Base-by-base conservation (phyloP, 2,888 invertebrate genomes). In the Parthenolecanium corni region DNA sequence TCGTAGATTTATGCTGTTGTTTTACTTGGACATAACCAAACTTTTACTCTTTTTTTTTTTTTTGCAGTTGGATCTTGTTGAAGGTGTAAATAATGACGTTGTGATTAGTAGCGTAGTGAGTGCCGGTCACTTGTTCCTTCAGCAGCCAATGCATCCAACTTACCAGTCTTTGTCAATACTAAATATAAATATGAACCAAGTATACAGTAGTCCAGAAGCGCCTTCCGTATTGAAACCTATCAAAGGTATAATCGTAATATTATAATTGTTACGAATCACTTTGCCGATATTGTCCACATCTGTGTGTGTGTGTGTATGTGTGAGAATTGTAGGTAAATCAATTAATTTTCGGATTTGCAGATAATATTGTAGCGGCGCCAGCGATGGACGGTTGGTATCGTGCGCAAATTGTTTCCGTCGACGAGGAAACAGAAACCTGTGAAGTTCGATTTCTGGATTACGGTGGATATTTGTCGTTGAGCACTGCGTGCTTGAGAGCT, bases 111-210 rank as follows among this genome's bases (percentile, higher is more conserved):
- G 88, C 70, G 81, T 94, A 71, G 83, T 91, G 67, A 82, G 84
- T 67, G 88, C 92, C 57, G 86, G 86, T 47, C 92, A 93, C 74
- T 79, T 97, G 72, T 97, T 96, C 77, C 80, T 98, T 65, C 96
- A 96, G 74, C 89, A 94, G 74, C 94, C 93, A 2, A 84, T 91
- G 65, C 96, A 97, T 77, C 95, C 96, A 5, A 85, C 93, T 49
- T 93, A 86, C 78, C 87, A 88, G 18, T 83, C 85, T 64, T 79
- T 96, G 69, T 82, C 85, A 70, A 78, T 85, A 65, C 79, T 95
- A 69, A 89, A 87, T 73, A 80, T 80, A 69, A 84, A 81, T 72
- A 91, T 97, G 86, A 85, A 83, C 69, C 78, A 80, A 65, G 85
- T 86, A 67, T 97, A 97, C 76, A 81, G 81, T 67, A 81, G 81